Evolutionary conservation across 2,888 invertebrate genomes (phyloP).

Genomic region (Lycaena phlaeas): DNA sequence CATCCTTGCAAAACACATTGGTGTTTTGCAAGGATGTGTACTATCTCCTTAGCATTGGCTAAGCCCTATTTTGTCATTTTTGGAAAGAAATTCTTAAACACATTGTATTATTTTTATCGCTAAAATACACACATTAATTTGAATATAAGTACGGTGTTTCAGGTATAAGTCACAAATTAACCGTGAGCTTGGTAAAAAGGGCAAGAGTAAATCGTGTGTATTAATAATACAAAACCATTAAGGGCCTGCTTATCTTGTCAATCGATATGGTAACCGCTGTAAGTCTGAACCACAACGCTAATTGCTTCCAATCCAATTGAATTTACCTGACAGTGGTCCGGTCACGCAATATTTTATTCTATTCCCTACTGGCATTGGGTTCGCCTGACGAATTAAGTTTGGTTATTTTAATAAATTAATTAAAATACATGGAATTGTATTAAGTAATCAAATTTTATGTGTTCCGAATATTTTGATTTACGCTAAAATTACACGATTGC

Average conservation of each 20-base stretch:
- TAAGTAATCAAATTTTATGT: background rate
- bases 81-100: too few species aligned
- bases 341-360: conserved; percentile 23
- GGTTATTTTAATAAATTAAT: conserved; percentile 1
- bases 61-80: too few species aligned
- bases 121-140: too few species aligned
- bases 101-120: too few species aligned
- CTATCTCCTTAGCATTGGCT: too few species aligned
- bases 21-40: too few species aligned
- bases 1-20: too few species aligned
- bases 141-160: too few species aligned
- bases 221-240: conserved; percentile 6
- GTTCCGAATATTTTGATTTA: too few species aligned
- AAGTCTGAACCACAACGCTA: conserved; percentile 20
- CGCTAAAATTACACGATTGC: too few species aligned
- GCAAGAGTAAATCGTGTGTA: conserved; percentile 4
- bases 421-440: background rate
- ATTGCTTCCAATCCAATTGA: conserved; percentile 28
- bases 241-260: conserved; percentile 15
- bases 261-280: conserved; percentile 12
- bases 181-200: conserved; percentile 5
- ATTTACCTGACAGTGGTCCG: conserved; percentile 19
- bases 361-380: conserved; percentile 9
- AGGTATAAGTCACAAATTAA: conserved; percentile 4
- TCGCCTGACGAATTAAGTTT: conserved; percentile 6